These are phyloP conservation scores for Malthinus seriepunctatus DNA, from an alignment of 2,888 invertebrate genomes.

Conservation along the genomic window DNA sequence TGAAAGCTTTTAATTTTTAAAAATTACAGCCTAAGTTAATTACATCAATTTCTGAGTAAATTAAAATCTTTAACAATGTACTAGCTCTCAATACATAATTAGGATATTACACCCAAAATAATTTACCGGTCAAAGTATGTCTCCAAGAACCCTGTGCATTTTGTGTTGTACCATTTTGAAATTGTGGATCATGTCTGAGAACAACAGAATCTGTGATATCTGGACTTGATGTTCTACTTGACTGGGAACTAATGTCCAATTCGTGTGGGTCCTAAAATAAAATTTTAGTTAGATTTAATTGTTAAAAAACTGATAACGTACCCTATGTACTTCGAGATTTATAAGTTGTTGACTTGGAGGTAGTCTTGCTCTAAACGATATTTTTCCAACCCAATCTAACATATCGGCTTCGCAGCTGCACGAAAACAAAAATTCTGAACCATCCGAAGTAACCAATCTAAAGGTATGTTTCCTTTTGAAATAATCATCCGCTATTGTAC, in stretches of 20 bases:
- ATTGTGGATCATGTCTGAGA: constrained; percentile 47
- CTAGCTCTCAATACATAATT: neutral
- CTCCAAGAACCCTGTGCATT: constrained; percentile 37
- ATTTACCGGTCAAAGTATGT: constrained; percentile 49
- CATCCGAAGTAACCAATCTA: constrained; percentile 84
- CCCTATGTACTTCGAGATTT: constrained; percentile 69
- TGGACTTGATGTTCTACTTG: constrained; percentile 61
- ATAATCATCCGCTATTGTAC: constrained; percentile 89
- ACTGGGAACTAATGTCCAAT: constrained; percentile 57
- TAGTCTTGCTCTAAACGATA: constrained; percentile 89
- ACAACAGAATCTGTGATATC: constrained; percentile 52
- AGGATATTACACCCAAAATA: neutral
- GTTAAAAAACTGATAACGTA: constrained; percentile 47
- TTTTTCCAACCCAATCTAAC: constrained; percentile 90
- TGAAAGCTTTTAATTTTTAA: no score
- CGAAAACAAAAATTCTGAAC: constrained; percentile 90
- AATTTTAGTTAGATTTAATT: constrained; percentile 7
- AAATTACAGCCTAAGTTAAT: no score
- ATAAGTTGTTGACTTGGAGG: constrained; percentile 88
- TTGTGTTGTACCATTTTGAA: constrained; percentile 38
- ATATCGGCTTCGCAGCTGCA: constrained; percentile 73
- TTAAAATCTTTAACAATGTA: neutral
- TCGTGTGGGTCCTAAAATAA: constrained; percentile 48
- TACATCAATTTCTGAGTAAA: no score
- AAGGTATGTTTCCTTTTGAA: constrained; percentile 94